A percentile compares a stretch with the other conserved stretches of the same genome.
phyloP scores from a whole-genome alignment of 2,797 vertebrate species.

The Pampus argenteus region DNA sequence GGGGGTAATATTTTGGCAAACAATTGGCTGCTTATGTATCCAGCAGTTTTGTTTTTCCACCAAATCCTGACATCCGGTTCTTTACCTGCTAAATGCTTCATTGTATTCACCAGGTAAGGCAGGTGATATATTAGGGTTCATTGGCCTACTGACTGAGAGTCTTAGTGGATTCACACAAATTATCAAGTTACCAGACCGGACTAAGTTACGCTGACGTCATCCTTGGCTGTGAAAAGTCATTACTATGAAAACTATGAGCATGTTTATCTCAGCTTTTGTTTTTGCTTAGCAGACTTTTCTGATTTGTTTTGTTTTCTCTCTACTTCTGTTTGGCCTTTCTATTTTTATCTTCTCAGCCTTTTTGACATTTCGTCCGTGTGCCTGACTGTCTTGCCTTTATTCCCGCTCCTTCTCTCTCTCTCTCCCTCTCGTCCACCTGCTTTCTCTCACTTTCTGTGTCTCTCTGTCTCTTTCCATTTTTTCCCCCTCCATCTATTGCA shows the following conservation, averaged over 20 bases:
- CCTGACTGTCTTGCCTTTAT: conserved; percentile 44
- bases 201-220: neutral
- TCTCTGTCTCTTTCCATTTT: conserved; percentile 29
- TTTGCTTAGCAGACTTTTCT: conserved; percentile 16
- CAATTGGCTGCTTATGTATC: neutral
- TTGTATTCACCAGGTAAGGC: too few species aligned
- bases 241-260: neutral
- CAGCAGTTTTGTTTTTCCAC: neutral
- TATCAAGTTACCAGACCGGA: neutral
- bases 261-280: conserved; percentile 5
- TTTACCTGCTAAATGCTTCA: too few species aligned
- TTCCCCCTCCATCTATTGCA: conserved; percentile 51
- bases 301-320: conserved; percentile 19
- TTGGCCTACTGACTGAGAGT: too few species aligned
- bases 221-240: too few species aligned
- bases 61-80: too few species aligned
- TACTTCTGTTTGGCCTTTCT: conserved; percentile 30
- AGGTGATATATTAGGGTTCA: too few species aligned
- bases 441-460: conserved; percentile 2
- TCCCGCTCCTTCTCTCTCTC: conserved; percentile 1
- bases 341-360: conserved; percentile 32
- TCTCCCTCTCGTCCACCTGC: conserved; percentile 30
- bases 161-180: neutral
- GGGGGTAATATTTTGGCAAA: neutral
- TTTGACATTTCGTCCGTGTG: conserved; percentile 58